Base-by-base conservation (phyloP, 2,888 invertebrate genomes). In the Belgica antarctica region DNA sequence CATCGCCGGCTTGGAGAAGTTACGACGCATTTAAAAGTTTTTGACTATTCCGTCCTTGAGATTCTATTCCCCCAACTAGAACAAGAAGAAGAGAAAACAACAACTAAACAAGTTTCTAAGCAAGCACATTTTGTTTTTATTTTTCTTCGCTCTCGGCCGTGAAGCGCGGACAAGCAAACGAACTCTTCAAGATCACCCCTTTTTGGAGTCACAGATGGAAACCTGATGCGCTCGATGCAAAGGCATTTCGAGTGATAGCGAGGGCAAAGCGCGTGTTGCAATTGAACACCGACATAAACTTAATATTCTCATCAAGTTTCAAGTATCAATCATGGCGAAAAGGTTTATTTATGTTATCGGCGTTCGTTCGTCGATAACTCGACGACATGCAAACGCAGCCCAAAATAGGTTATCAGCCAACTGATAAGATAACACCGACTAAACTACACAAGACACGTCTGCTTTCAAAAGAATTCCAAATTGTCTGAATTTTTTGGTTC, bases 41-140 rank as follows among this genome's bases (percentile, higher is more conserved):
- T 41, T 46, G 65, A 46, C 66, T 66, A 66, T 47, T 31, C 46
- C 66, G 66, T 52, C 66, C 66, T 66, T 66, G 66, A 62, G 19
- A 62, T 10, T 62, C 62, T 61, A 25, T 24, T 52, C 24, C 27
- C 59, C 27, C 25, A 52, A 52, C n/a, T n/a, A 41, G n/a, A 41
- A 52, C 15, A 41, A 41, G 41, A 7, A 7, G 34, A 34, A 41
- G 41, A 41, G 41, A 41, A 15, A n/a, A 52, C 7, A 52, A 27
- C 12, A 59, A 59, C n/a, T 17, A 19, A 52, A 52, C 52, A 52
- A 25, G 27, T 59, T 59, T 52, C 52, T 52, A 52, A 52, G n/a
- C n/a, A n/a, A n/a, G 52, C 52, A 41, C 52, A 52, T 52, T 12
- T 17, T 12, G 41, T n/a, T 4, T 41, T 41, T 10, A 12, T 52